Evolutionary conservation across 2,797 vertebrate genomes (phyloP).

Genomic region (Tinamus major): DNA sequence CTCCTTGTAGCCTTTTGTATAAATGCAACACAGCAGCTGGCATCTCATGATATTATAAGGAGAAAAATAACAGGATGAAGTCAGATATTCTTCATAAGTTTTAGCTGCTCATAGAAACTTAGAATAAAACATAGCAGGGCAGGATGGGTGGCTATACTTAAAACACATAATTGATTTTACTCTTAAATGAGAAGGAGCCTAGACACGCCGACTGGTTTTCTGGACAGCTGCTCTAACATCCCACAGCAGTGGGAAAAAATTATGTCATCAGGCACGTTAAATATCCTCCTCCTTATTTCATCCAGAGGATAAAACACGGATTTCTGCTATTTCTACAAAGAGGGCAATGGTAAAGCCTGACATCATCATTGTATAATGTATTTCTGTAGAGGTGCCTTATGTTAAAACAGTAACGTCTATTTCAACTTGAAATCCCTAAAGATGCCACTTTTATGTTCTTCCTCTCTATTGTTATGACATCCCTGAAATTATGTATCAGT

Average conservation of each 20-base stretch:
- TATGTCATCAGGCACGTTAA: not conserved
- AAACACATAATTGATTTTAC: not conserved
- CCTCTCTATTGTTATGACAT: not conserved
- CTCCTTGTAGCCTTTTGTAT: not conserved
- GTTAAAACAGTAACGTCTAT: not conserved
- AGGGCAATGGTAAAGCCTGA: not conserved
- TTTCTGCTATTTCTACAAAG: not conserved
- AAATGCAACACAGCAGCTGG: not conserved
- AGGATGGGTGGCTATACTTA: not conserved
- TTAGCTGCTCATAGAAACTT: not conserved
- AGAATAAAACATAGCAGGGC: not conserved
- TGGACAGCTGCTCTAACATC: not conserved
- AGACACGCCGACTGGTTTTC: not conserved
- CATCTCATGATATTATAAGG: not conserved
- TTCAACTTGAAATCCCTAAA: not conserved
- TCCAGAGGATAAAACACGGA: not conserved
- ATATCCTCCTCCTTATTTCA: not conserved
- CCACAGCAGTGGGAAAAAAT: not conserved
- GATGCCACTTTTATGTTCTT: not conserved
- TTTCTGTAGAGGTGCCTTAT: not conserved
- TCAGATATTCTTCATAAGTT: not conserved
- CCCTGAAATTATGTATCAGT: not conserved
- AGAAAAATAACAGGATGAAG: not conserved
- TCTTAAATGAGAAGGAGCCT: not conserved
- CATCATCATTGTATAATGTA: not conserved